Base-by-base conservation (phyloP, 2,113 vertebrate genomes). In the Eulemur macaco region DNA sequence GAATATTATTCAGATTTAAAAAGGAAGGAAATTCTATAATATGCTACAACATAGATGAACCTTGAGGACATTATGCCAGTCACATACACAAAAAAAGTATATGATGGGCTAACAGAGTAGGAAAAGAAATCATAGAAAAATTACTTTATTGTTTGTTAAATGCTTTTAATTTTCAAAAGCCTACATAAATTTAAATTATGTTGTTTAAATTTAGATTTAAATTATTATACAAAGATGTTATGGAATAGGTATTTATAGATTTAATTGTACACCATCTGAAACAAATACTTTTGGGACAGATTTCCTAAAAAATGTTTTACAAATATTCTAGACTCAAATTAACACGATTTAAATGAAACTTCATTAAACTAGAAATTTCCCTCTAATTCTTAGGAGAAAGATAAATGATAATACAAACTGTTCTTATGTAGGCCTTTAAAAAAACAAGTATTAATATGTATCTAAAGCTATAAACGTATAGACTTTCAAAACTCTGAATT, bases 401-500 rank as follows among this genome's bases (percentile, higher is more conserved):
- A 85, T 86, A 82, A 93, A 89, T 86, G 45, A 77, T 76, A 63
- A 42, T 34, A 96, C 31, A 92, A 95, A 83, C 8, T 95, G 4
- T 85, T 89, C 14, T 60, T 14, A 60, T 34, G 21, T 3, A 73
- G 9, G 13, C 56, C 27, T 34, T 64, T 71, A 18, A 64, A 69
- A 54, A 94, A 76, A 45, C 6, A 23, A 21, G 3, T 45, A 80
- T 73, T 52, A 86, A 68, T 69, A 63, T 56, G 47, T 71, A 83
- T 93, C 21, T 71, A 31, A 96, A 91, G 25, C 31, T 96, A 11
- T 82, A 96, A 94, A 96, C 23, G n/a, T 86, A 76, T 21, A 86
- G 4, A 64, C 5, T 76, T 96, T 60, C 42, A 71, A 69, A 94
- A 85, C 18, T 42, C n/a, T 91, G 39, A 45, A 1, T 81, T 71